Conservation (phyloP, 1,140 invertebrate species). For the Lasaia peninsularis region DNA sequence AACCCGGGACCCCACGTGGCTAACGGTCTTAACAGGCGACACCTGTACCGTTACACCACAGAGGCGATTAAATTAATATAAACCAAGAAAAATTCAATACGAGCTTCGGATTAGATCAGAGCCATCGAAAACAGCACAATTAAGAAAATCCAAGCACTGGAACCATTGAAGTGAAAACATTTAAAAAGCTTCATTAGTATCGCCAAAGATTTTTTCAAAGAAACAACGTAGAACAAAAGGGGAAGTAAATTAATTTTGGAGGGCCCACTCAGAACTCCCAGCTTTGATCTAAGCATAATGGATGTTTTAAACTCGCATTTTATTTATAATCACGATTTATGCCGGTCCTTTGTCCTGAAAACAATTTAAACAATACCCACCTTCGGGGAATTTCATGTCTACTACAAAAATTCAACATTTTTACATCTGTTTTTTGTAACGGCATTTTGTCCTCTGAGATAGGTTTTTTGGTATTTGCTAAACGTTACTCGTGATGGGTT, state of each 20-base stretch:
- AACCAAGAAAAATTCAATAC: no score
- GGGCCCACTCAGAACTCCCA: conserved; percentile 10
- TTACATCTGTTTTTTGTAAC: no score
- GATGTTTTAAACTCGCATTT: conserved; percentile 11
- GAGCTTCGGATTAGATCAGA: no score
- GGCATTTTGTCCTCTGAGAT: no score
- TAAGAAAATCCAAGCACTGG: background rate
- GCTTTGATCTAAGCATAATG: conserved; percentile 9
- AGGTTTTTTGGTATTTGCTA: no score
- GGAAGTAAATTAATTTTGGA: conserved; percentile 8
- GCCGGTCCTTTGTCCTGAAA: conserved; percentile 9
- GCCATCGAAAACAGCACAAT: background rate
- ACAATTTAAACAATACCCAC: conserved; percentile 3
- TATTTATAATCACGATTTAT: conserved; percentile 13
- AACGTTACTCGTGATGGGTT: no score
- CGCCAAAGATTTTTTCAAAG: conserved; percentile 9
- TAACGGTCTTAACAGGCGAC: no score
- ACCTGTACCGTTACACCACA: no score
- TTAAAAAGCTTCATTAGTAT: conserved; percentile 7
- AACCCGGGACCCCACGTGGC: no score
- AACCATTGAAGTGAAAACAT: background rate
- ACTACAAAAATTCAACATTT: background rate
- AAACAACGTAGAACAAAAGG: conserved; percentile 5
- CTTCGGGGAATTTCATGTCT: conserved; percentile 1
- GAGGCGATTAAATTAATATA: no score